phyloP scores from a whole-genome alignment of 1,140 invertebrate species.

The Bombus pascuorum region DNA sequence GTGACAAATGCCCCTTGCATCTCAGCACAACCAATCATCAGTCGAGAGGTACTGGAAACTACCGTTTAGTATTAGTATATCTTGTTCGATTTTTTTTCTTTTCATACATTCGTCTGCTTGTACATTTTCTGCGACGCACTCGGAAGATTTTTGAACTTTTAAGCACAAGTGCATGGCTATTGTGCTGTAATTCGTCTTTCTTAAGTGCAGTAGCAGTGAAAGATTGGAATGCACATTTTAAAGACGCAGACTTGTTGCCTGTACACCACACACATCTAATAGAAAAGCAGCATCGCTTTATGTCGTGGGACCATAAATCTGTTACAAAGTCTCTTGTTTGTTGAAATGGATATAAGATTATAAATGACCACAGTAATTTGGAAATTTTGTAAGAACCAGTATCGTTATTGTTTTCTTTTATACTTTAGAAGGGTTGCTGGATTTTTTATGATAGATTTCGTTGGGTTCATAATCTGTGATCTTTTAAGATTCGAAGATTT shows the following conservation, averaged over 20 bases:
- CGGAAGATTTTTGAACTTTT: slow-evolving; percentile 19
- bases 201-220: slow-evolving; percentile 46
- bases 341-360: background rate
- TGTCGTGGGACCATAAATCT: background rate
- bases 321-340: background rate
- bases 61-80: slow-evolving; percentile 80
- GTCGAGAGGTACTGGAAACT: slow-evolving; percentile 86
- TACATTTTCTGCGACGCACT: slow-evolving; percentile 48
- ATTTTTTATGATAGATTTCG: background rate
- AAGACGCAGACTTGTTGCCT: slow-evolving; percentile 46
- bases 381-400: background rate
- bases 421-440: background rate
- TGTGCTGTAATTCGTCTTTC: slow-evolving; percentile 61
- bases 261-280: slow-evolving; percentile 43
- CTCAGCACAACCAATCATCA: slow-evolving; percentile 80
- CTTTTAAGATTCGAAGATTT: slow-evolving; percentile 13
- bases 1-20: slow-evolving; percentile 75
- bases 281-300: slow-evolving; percentile 52
- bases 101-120: slow-evolving; percentile 51
- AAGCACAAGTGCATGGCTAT: slow-evolving; percentile 76
- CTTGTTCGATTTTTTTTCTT: slow-evolving; percentile 48
- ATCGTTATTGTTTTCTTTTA: background rate
- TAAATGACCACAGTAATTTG: background rate
- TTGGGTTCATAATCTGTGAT: slow-evolving; percentile 12
- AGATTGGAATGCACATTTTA: slow-evolving; percentile 53